These are phyloP conservation scores for Drosophila jambulina DNA, from an alignment of 1,140 invertebrate genomes.

Conservation along the genomic window DNA sequence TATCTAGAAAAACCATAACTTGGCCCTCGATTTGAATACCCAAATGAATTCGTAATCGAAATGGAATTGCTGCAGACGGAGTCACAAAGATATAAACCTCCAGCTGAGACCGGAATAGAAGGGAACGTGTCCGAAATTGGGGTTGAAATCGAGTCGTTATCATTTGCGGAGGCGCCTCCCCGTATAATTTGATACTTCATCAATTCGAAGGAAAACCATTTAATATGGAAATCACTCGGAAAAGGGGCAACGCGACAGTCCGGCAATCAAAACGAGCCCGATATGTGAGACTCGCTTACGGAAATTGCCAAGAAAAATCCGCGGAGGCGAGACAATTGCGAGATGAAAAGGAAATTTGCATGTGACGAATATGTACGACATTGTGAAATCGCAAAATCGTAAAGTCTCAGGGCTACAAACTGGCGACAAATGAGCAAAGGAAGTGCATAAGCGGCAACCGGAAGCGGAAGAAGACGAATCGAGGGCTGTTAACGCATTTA, in stretches of 20 bases:
- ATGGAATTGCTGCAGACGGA: slow-evolving; percentile 8
- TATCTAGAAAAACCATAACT: slow-evolving; percentile 23
- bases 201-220: slow-evolving; percentile 69
- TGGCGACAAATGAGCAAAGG: slow-evolving; percentile 71
- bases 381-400: slow-evolving; percentile 47
- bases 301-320: slow-evolving; percentile 49
- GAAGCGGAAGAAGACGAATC: slow-evolving; percentile 58
- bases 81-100: not conserved
- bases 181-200: slow-evolving; percentile 79
- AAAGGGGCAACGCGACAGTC: slow-evolving; percentile 30
- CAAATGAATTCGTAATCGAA: slow-evolving; percentile 39
- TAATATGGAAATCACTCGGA: slow-evolving; percentile 71
- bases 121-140: slow-evolving; percentile 67
- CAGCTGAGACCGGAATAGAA: slow-evolving; percentile 43
- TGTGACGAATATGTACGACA: slow-evolving; percentile 31
- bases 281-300: slow-evolving; percentile 57
- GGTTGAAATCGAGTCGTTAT: slow-evolving; percentile 45
- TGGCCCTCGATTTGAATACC: slow-evolving; percentile 28
- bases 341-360: slow-evolving; percentile 48
- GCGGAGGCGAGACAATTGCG: slow-evolving; percentile 47
- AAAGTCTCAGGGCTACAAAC: slow-evolving; percentile 47
- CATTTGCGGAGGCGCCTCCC: slow-evolving; percentile 35
- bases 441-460: slow-evolving; percentile 68
- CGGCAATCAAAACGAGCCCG: slow-evolving; percentile 26
- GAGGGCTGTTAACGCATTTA: slow-evolving; percentile 79